Evolutionary conservation across 2,888 invertebrate genomes (phyloP).

Genomic region (Marasmarcha lunaedactyla): DNA sequence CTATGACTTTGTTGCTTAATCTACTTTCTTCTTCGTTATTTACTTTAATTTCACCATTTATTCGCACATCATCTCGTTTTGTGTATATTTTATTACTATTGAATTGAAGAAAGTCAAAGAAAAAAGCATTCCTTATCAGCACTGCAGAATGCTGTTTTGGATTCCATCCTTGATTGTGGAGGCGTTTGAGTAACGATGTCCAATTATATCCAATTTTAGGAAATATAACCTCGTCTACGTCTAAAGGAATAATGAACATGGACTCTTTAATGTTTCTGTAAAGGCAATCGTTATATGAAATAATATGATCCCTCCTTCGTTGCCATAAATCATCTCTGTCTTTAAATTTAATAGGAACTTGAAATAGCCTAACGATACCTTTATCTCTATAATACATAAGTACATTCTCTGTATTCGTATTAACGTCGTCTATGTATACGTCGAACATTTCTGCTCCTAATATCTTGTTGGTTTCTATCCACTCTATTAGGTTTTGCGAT

Average conservation of each 20-base stretch:
- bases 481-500: constrained; percentile 73
- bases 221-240: constrained; percentile 80
- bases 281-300: constrained; percentile 83
- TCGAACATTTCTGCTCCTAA: constrained; percentile 76
- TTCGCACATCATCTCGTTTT: constrained; percentile 55
- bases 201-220: constrained; percentile 73
- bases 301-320: constrained; percentile 76
- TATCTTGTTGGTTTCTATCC: constrained; percentile 77
- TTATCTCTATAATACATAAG: constrained; percentile 66
- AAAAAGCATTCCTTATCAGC: constrained; percentile 76
- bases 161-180: constrained; percentile 46
- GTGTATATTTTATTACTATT: constrained; percentile 30
- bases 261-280: constrained; percentile 77
- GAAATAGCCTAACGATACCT: constrained; percentile 57
- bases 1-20: constrained; percentile 34
- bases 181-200: constrained; percentile 64
- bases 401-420: constrained; percentile 62
- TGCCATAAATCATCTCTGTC: constrained; percentile 68
- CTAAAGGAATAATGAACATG: constrained; percentile 75
- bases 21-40: constrained; percentile 25
- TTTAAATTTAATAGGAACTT: constrained; percentile 64
- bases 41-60: constrained; percentile 33
- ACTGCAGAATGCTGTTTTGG: constrained; percentile 69
- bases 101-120: constrained; percentile 69
- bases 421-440: constrained; percentile 74